Conservation (phyloP, 2,888 invertebrate genomes). For the Xestobium rufovillosum region DNA sequence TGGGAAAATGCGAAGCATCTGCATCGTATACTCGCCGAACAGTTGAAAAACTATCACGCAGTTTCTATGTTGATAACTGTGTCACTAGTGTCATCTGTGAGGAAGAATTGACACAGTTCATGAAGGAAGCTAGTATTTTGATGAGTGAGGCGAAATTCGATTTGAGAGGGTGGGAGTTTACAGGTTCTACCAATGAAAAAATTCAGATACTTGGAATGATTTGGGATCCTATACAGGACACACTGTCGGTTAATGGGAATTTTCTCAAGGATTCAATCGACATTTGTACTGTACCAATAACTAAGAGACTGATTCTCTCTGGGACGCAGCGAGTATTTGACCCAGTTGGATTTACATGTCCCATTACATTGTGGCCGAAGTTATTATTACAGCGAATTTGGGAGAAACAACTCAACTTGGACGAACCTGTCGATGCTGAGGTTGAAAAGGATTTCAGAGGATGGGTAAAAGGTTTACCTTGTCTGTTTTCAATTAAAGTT, state of each 20-base stretch:
- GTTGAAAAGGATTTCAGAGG: constrained; percentile 10
- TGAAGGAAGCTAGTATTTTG: constrained; percentile 12
- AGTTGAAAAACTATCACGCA: constrained; percentile 9
- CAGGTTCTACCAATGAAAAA: background rate
- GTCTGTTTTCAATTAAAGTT: constrained; percentile 19
- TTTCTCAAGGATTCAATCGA: background rate
- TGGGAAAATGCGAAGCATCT: constrained; percentile 5
- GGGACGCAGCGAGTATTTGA: constrained; percentile 21
- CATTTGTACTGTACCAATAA: background rate
- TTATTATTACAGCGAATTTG: constrained; percentile 18
- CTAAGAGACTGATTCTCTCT: constrained; percentile 17
- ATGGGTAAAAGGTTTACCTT: constrained; percentile 19
- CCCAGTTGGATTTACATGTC: constrained; percentile 21
- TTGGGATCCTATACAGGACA: constrained; percentile 10
- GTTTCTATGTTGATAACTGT: constrained; percentile 23
- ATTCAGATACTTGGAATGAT: constrained; percentile 10
- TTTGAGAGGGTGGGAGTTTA: constrained; percentile 20
- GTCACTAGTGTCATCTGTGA: constrained; percentile 16
- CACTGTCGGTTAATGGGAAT: constrained; percentile 5
- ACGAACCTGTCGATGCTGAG: constrained; percentile 5
- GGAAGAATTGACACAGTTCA: constrained; percentile 9
- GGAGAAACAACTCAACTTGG: constrained; percentile 7
- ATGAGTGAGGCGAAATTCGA: constrained; percentile 18
- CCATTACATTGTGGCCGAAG: constrained; percentile 21
- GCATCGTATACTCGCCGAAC: constrained; percentile 11